Evolutionary conservation across 2,888 invertebrate genomes (phyloP), one percentile per base, ranked within the genome.

Genomic region (Scrobipalpa costella): DNA sequence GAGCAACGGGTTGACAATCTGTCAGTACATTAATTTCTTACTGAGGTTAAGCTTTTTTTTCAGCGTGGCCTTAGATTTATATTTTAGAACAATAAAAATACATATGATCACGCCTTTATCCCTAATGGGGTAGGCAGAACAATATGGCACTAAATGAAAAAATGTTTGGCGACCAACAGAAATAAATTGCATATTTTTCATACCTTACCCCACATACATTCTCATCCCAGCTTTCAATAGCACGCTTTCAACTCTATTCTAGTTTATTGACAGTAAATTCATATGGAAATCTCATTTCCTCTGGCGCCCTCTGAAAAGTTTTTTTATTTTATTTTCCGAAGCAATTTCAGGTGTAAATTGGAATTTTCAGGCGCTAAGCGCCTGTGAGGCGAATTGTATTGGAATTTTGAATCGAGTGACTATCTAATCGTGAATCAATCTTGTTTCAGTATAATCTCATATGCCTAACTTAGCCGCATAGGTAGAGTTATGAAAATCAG

Each of bases 271-370:
- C 67, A 68, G 69, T 52, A 69, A 71, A 75, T 75, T 74, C 71
- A 72, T 71, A 75, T 73, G 72, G 65, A 73, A 77, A 77, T 78
- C 70, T 68, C 67, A 75, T 77, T 76, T 71, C 66, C 50, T 17
- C 21, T 2, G 27, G 50, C 50, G 50, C 15, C 17, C 61, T n/a
- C 13, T 40, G 27, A 40, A 33, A 27, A 52, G 50, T 21, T 27
- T 27, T 50, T 52, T 21, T 52, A 21, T 52, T 52, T 52, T 52
- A 52, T 52, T 21, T 52, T 52, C 21, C 7, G 58, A 40, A 59
- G 58, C 44, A 59, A 59, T 38, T 59, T 59, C 21, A 59, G 58
- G 40, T 59, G 58, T 21, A 19, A 59, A 59, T 38, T 13, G 40
- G 50, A 21, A 44, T 15, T 44, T 40, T 44, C 49, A 19, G 49